Evolutionary conservation across 2,797 vertebrate species (phyloP).

Genomic region (Poeciliopsis paucimaculata): DNA sequence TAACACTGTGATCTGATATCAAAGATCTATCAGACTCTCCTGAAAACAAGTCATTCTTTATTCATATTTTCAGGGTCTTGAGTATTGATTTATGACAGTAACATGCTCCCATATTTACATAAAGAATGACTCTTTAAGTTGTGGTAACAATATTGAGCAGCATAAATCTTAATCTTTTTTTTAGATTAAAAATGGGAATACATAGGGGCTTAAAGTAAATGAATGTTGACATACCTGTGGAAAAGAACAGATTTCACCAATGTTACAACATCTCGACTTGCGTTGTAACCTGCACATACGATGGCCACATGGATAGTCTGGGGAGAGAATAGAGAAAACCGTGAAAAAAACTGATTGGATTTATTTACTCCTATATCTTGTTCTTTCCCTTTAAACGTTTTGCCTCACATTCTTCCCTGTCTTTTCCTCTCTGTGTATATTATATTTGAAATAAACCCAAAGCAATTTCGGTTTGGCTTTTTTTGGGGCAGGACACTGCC

Average conservation of each 20-base stretch:
- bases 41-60: too few relatives aligned
- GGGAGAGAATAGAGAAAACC: neutral
- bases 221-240: constrained; percentile 85
- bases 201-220: neutral
- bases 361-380: neutral
- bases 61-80: neutral
- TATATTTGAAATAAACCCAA: too few relatives aligned
- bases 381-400: too few relatives aligned
- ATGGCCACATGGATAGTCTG: constrained; percentile 98
- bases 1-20: too few relatives aligned
- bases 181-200: neutral
- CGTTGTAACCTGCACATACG: constrained; percentile 97
- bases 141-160: neutral
- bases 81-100: neutral
- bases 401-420: too few relatives aligned
- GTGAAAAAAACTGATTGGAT: neutral
- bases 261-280: constrained; percentile 96
- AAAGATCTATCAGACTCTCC: too few relatives aligned
- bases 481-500: too few relatives aligned
- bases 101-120: neutral
- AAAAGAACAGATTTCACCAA: constrained; percentile 98
- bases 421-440: neutral
- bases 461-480: too few relatives aligned
- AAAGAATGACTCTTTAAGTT: neutral
- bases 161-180: neutral